Evolutionary conservation across 1,140 invertebrate species (phyloP).

Genomic region (Pissodes strobi): DNA sequence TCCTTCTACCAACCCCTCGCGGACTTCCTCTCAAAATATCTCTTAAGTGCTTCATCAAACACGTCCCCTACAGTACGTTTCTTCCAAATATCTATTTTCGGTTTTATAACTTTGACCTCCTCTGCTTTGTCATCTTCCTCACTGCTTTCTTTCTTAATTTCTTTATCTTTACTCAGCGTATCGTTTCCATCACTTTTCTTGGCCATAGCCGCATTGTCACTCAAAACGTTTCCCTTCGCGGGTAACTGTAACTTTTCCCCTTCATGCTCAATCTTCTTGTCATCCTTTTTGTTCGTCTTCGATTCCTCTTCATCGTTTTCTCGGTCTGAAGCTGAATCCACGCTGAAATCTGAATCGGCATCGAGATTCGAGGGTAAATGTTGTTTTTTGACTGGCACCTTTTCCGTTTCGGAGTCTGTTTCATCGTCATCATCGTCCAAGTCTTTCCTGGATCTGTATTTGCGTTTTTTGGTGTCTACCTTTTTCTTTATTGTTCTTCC

Average conservation of each 20-base stretch:
- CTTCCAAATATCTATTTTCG: constrained; percentile 76
- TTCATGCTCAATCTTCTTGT: constrained; percentile 38
- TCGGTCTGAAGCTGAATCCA: constrained; percentile 62
- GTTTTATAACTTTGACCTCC: constrained; percentile 50
- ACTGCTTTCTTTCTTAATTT: constrained; percentile 34
- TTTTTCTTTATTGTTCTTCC: constrained; percentile 36
- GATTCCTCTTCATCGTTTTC: constrained; percentile 41
- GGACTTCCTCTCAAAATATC: constrained; percentile 79
- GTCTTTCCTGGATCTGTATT: constrained; percentile 44
- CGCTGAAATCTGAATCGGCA: constrained; percentile 71
- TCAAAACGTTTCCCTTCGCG: constrained; percentile 32
- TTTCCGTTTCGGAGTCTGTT: constrained; percentile 58
- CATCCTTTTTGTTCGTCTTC: constrained; percentile 34
- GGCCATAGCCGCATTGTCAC: constrained; percentile 24
- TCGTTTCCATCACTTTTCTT: constrained; percentile 37
- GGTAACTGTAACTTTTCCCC: constrained; percentile 29
- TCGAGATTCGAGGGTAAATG: constrained; percentile 65
- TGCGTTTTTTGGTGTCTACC: constrained; percentile 29
- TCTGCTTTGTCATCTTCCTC: constrained; percentile 19
- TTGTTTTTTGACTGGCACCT: constrained; percentile 57
- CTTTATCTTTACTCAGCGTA: constrained; percentile 34
- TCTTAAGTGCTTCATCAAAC: constrained; percentile 78
- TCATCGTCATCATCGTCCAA: constrained; percentile 39
- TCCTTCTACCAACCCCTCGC: constrained; percentile 29
- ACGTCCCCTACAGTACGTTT: constrained; percentile 81